These are phyloP conservation scores for Muricea muricata DNA, from an alignment of 92 coral and sea anemone species.

Conservation along the genomic window DNA sequence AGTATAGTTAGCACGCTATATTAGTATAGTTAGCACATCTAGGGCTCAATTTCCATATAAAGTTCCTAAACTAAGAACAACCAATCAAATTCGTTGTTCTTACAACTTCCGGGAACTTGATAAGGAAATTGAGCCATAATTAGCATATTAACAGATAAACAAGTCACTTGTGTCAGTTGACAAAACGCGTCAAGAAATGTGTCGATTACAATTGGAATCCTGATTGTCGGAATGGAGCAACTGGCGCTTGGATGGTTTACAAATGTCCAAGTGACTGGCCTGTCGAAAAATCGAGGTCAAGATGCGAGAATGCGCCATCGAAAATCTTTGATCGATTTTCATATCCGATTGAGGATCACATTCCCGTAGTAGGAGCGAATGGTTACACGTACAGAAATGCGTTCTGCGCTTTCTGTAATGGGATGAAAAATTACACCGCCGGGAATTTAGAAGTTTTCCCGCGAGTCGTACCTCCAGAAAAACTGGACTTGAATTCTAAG, in stretches of 20 bases:
- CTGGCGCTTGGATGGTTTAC: background rate
- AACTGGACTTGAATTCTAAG: background rate
- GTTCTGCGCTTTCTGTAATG: background rate
- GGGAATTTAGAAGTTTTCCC: background rate
- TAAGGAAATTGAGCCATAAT: too few species aligned
- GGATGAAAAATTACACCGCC: background rate
- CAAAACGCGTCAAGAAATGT: too few species aligned
- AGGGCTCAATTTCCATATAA: too few species aligned
- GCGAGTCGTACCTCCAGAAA: background rate
- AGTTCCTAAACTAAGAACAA: too few species aligned
- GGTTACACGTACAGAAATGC: background rate
- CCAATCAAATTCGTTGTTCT: too few species aligned
- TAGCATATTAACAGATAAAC: too few species aligned
- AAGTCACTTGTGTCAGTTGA: too few species aligned
- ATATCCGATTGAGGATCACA: background rate
- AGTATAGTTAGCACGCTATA: too few species aligned
- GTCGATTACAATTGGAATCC: background rate
- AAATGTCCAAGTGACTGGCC: background rate
- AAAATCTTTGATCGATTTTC: background rate
- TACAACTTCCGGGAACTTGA: too few species aligned
- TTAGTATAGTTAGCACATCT: too few species aligned
- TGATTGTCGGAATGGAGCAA: background rate
- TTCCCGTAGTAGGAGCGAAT: background rate
- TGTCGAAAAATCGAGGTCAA: background rate
- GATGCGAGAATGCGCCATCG: background rate